A percentile compares a stretch with the other conserved stretches of the same genome.
phyloP scores from a whole-genome alignment of 2,113 vertebrate species.

The Anarrhichthys ocellatus region DNA sequence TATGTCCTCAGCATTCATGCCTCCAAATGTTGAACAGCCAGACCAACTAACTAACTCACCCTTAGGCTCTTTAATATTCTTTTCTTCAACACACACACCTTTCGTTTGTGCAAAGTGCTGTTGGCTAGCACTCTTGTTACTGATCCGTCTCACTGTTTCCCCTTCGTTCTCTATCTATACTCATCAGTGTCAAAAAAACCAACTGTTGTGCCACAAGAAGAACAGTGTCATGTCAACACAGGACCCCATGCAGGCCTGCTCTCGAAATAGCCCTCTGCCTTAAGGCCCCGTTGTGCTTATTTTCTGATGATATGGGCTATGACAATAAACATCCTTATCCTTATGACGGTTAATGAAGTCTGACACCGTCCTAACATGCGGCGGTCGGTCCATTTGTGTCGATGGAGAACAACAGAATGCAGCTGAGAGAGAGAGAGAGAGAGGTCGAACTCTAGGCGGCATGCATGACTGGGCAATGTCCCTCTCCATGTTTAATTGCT shows the following conservation, averaged over 20 bases:
- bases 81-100: neutral
- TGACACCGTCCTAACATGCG: slow-evolving; percentile 36
- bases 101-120: neutral
- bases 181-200: slow-evolving; percentile 23
- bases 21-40: slow-evolving; percentile 19
- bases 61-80: neutral
- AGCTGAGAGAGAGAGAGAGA: slow-evolving; percentile 35
- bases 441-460: slow-evolving; percentile 44
- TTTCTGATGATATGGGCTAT: neutral
- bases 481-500: slow-evolving; percentile 69
- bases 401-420: slow-evolving; percentile 55
- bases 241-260: neutral
- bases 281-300: neutral
- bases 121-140: neutral
- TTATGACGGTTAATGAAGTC: slow-evolving; percentile 37
- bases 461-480: slow-evolving; percentile 74
- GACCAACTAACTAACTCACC: neutral
- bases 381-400: slow-evolving; percentile 26
- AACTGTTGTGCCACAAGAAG: slow-evolving; percentile 6
- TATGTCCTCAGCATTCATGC: slow-evolving; percentile 28
- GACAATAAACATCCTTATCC: too few species aligned
- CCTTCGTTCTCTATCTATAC: neutral
- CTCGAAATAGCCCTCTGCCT: slow-evolving; percentile 19
- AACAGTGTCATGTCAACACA: neutral
- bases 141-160: neutral